Percentiles rank a stretch among this genome's conserved stretches.
phyloP scores from a whole-genome alignment of 2,113 vertebrate species.

The Eurystomus gularis region DNA sequence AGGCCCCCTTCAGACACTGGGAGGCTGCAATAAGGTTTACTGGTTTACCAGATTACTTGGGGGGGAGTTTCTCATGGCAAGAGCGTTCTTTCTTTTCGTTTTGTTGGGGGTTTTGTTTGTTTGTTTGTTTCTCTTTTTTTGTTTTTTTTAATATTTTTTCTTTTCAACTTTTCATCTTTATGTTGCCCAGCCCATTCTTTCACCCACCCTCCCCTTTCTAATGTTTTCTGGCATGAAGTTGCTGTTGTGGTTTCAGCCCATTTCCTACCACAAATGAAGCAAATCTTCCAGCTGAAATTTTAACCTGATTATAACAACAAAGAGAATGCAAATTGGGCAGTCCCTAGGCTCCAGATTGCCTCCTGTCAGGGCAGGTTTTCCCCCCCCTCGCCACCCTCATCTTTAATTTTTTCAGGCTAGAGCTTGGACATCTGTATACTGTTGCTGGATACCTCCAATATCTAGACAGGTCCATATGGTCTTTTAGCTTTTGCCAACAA shows the following conservation, averaged over 20 bases:
- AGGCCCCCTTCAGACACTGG: too few relatives aligned
- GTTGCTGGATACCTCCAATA: slow-evolving; percentile 17
- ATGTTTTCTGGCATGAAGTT: background rate
- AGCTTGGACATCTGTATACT: background rate
- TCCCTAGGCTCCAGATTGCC: slow-evolving; percentile 11
- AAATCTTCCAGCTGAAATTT: background rate
- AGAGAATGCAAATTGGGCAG: background rate
- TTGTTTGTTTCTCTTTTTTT: background rate
- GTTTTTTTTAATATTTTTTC: background rate
- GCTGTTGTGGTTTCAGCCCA: background rate
- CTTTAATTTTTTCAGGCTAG: background rate
- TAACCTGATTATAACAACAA: slow-evolving; percentile 1
- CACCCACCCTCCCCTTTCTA: background rate
- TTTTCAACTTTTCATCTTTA: background rate
- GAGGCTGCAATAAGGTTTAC: too few relatives aligned
- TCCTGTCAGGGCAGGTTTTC: background rate
- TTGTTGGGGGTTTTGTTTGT: background rate
- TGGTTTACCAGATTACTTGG: background rate
- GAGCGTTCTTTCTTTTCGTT: background rate
- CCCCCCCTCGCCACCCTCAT: background rate
- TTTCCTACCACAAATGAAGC: background rate
- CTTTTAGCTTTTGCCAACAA: background rate
- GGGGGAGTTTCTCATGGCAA: background rate
- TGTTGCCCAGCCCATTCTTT: background rate
- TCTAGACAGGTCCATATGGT: slow-evolving; percentile 31